Conservation (phyloP, 2,113 vertebrate species). For the Stegastes partitus region DNA sequence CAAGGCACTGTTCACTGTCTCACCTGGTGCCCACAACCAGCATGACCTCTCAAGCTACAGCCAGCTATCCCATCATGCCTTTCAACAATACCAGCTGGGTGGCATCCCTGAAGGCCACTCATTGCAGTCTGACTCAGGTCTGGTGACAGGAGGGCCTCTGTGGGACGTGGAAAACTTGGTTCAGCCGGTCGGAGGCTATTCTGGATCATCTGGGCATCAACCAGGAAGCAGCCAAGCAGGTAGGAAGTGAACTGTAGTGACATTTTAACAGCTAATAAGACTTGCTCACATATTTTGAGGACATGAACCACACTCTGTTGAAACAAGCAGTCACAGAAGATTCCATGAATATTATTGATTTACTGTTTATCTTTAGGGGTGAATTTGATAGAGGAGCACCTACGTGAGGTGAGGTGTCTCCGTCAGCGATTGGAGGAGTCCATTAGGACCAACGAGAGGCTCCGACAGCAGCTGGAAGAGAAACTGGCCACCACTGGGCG, state of each 20-base stretch:
- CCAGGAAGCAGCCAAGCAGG: conserved; percentile 85
- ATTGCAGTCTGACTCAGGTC: conserved; percentile 63
- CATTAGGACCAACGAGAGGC: conserved; percentile 91
- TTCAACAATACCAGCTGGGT: conserved; percentile 71
- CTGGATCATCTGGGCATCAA: conserved; percentile 75
- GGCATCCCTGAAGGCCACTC: conserved; percentile 63
- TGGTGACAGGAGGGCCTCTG: conserved; percentile 57
- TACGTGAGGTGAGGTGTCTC: conserved; percentile 90
- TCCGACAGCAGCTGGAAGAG: conserved; percentile 90
- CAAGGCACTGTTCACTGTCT: conserved; percentile 75
- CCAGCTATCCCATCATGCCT: conserved; percentile 75
- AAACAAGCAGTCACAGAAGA: not conserved
- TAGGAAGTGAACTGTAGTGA: conserved; percentile 43
- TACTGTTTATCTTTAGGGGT: conserved; percentile 77
- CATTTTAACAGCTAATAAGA: too few species aligned
- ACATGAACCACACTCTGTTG: not conserved
- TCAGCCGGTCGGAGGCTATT: conserved; percentile 75
- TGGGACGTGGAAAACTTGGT: conserved; percentile 79
- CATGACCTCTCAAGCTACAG: conserved; percentile 73
- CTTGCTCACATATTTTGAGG: not conserved
- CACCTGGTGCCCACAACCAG: conserved; percentile 70
- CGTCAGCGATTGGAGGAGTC: conserved; percentile 94
- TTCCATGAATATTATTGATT: not conserved
- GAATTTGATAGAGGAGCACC: conserved; percentile 91
- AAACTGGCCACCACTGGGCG: conserved; percentile 81